A percentile compares a stretch with the other conserved stretches of the same genome.
Evolutionary conservation across 2,797 vertebrate species (phyloP).

Genomic region (Rhincodon typus): DNA sequence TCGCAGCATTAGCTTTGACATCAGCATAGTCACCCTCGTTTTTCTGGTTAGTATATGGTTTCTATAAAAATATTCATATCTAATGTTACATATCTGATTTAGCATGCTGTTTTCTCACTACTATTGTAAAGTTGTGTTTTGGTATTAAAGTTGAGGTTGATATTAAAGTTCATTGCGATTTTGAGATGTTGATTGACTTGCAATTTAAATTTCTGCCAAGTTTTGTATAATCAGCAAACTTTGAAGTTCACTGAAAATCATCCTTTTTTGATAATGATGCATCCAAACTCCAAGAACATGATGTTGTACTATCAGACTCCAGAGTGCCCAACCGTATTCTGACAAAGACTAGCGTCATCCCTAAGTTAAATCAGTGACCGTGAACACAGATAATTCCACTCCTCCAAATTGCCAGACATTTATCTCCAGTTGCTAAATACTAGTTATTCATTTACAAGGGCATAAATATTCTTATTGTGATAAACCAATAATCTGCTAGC

Average conservation of each 20-base stretch:
- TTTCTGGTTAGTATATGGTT: slow-evolving; percentile 71
- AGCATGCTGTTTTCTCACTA: background rate
- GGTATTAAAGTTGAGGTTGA: background rate
- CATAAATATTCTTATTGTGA: background rate
- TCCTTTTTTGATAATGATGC: background rate
- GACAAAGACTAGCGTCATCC: background rate
- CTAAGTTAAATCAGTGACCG: background rate
- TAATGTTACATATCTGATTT: background rate
- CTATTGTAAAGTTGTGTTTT: background rate
- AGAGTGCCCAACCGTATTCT: background rate
- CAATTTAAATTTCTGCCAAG: background rate
- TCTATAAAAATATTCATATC: background rate
- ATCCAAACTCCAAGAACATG: background rate
- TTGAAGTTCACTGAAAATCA: background rate
- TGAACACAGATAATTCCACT: background rate
- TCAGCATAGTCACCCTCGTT: slow-evolving; percentile 83
- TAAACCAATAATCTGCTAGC: background rate
- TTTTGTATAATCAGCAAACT: too few relatives aligned
- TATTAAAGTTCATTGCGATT: background rate
- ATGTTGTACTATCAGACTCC: background rate
- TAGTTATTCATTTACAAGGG: background rate
- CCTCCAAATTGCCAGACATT: background rate
- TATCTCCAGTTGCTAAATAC: background rate
- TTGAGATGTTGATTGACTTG: background rate
- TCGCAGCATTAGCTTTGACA: slow-evolving; percentile 84